Evolutionary conservation across 2,797 vertebrate genomes (phyloP), one percentile per base, ranked within the genome.

Genomic region (Poecilia wingei): DNA sequence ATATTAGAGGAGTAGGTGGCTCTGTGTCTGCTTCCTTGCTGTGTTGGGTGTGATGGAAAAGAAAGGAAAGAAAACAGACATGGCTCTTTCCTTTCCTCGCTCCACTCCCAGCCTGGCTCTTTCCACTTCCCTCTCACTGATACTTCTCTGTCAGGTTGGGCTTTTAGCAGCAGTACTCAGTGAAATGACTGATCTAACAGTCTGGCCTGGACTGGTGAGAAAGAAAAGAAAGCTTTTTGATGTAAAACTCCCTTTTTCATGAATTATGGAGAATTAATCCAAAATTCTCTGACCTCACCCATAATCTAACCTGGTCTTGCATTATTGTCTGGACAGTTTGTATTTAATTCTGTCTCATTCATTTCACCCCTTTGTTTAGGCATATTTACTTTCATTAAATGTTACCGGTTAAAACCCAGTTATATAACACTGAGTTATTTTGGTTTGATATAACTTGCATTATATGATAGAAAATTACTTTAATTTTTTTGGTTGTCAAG

Each of bases 111-210:
- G 72, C 70, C 16, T 87, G 77, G 86, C 86, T 84, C 75, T 83
- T 85, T 91, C 87, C 85, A 85, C 79, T 85, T 90, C 83, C 82
- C 75, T 84, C 84, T 90, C 89, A 90, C 87, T 91, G 91, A 94
- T 93, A 91, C 12, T 41, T 84, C 82, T 87, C 68, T 68, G 80
- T 75, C 71, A 70, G 76, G 45, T 78, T 79, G 75, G 88, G 79
- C 13, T 91, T 91, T 91, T 88, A 78, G 88, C 80, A 83, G 79
- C 72, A 33, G 74, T 10, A 43, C 72, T 77, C 79, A 82, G 66
- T 14, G 83, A 71, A 81, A 76, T 3, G 28, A 84, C 53, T 25
- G 0, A 78, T 81, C 82, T 88, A 80, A 64, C 85, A 90, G 87
- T 82, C 80, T 87, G 73, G 57, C 73, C 80, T 71, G 69, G 69